phyloP scores from a whole-genome alignment of 2,113 vertebrate species.

The Sceloporus tristichus region DNA sequence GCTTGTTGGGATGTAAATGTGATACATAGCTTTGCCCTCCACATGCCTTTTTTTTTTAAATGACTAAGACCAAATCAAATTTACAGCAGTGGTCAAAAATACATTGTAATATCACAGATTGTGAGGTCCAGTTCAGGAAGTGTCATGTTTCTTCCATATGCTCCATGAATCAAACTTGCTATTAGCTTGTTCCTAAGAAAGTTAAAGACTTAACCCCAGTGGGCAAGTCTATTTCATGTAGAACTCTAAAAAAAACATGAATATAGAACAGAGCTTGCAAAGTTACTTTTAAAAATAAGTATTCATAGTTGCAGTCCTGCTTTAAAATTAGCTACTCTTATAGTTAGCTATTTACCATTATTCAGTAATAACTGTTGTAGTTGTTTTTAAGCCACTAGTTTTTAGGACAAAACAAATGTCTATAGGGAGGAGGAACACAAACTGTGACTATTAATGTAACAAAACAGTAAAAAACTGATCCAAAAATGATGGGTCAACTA shows the following conservation, averaged over 20 bases:
- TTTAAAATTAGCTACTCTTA: too few relatives aligned
- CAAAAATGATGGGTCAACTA: too few relatives aligned
- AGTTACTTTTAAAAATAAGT: too few relatives aligned
- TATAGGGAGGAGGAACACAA: too few relatives aligned
- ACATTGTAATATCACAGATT: neutral
- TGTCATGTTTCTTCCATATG: neutral
- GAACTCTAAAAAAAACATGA: neutral
- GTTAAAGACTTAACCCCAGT: neutral
- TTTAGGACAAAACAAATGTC: too few relatives aligned
- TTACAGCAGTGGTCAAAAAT: neutral
- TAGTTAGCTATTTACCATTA: too few relatives aligned
- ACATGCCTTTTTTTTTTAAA: neutral
- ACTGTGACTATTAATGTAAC: too few relatives aligned
- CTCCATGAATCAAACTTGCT: neutral
- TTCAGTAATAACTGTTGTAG: too few relatives aligned
- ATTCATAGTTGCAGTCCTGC: too few relatives aligned
- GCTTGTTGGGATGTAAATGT: neutral
- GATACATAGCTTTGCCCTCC: too few relatives aligned
- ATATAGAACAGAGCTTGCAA: neutral
- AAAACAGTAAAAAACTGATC: too few relatives aligned
- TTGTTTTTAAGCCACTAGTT: too few relatives aligned
- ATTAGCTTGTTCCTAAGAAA: neutral
- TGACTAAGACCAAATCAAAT: neutral
- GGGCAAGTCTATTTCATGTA: neutral
- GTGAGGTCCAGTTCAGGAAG: neutral